phyloP scores from a whole-genome alignment of 2,797 vertebrate species.

The Toxotes lorentzi region DNA sequence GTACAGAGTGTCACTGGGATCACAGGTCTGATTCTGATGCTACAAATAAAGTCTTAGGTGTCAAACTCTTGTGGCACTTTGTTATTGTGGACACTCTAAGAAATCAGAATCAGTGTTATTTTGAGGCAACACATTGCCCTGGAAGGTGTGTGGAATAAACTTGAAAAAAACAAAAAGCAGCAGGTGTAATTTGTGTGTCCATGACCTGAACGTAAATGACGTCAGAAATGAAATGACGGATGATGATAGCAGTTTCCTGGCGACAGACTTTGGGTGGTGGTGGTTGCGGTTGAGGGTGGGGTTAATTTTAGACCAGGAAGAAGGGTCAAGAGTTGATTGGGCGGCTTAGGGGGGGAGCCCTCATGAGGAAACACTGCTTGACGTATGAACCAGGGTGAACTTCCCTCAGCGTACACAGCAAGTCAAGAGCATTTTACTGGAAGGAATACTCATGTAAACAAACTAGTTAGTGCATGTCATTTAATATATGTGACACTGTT shows the following conservation, averaged over 20 bases:
- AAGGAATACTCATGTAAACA: constrained; percentile 61
- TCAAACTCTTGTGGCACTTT: constrained; percentile 29
- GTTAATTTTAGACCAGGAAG: constrained; percentile 67
- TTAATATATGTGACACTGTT: neutral
- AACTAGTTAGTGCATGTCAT: neutral
- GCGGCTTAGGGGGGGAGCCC: constrained; percentile 46
- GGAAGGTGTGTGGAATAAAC: constrained; percentile 9
- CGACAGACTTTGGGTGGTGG: constrained; percentile 60
- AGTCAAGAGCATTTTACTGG: constrained; percentile 36
- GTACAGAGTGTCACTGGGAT: constrained; percentile 15
- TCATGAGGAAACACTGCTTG: constrained; percentile 67
- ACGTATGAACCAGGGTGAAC: constrained; percentile 38
- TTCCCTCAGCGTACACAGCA: constrained; percentile 43
- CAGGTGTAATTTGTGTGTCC: neutral
- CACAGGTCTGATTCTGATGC: constrained; percentile 11
- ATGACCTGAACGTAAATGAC: constrained; percentile 21
- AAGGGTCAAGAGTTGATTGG: constrained; percentile 66
- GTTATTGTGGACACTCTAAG: constrained; percentile 8
- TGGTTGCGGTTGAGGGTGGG: constrained; percentile 49
- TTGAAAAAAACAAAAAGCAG: constrained; percentile 3
- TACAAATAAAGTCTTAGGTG: constrained; percentile 30
- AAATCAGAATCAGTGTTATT: constrained; percentile 26
- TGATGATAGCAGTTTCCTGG: constrained; percentile 71
- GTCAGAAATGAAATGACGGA: constrained; percentile 59
- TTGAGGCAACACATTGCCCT: neutral